These are phyloP conservation scores for Ormyrus nitidulus DNA, from an alignment of 2,888 invertebrate species.

Conservation along the genomic window DNA sequence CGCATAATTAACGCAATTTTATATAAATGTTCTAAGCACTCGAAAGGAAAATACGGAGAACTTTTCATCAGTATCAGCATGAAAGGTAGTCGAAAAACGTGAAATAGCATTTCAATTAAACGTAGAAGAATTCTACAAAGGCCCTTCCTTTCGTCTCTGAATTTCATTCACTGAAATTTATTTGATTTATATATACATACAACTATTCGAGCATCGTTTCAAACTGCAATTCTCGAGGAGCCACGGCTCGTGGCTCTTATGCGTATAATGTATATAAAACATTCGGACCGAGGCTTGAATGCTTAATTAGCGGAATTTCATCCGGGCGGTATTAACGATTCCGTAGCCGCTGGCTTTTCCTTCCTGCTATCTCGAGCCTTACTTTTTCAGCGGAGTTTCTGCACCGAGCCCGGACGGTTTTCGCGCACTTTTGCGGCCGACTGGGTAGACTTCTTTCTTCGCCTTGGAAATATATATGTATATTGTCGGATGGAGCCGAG, in stretches of 20 bases:
- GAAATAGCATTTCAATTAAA: too few relatives aligned
- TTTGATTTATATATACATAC: conserved; percentile 19
- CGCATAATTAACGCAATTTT: conserved; percentile 8
- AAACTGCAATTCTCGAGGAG: neutral
- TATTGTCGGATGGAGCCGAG: neutral
- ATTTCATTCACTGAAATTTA: neutral
- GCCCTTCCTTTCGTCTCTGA: too few relatives aligned
- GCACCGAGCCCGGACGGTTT: neutral
- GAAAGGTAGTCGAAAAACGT: too few relatives aligned
- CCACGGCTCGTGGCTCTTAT: neutral
- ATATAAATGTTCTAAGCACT: neutral
- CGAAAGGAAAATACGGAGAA: neutral
- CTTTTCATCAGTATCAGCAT: too few relatives aligned
- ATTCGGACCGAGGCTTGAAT: conserved; percentile 53
- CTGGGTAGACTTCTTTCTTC: conserved; percentile 31
- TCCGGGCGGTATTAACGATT: conserved; percentile 58
- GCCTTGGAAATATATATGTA: neutral
- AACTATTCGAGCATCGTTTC: conserved; percentile 22
- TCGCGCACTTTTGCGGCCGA: neutral
- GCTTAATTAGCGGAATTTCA: conserved; percentile 64
- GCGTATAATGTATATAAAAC: conserved; percentile 6
- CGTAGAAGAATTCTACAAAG: too few relatives aligned
- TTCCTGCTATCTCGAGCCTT: neutral
- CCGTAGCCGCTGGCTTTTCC: conserved; percentile 18
- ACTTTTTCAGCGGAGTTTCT: neutral